Base-by-base conservation (phyloP, 2,113 vertebrate genomes). In the Okapia johnstoni region DNA sequence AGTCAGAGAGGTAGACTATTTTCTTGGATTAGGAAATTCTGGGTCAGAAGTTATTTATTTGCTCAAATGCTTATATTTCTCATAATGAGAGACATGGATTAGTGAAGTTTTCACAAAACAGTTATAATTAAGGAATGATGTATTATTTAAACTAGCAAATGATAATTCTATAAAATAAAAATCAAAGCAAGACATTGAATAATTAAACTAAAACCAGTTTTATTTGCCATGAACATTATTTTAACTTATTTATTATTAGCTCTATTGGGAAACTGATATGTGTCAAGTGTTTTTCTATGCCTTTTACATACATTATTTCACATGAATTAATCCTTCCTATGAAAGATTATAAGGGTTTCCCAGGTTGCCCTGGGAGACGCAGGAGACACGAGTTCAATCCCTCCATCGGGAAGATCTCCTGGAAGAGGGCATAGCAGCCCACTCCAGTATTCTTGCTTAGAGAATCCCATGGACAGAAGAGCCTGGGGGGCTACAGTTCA, bases 71-170 rank as follows among this genome's bases (percentile, higher is more conserved):
- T 93, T 93, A 70, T 79, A 96, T 91, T 93, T 95, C 91, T 95
- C 83, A 84, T 76, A 88, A 84, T 66, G 88, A 93, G 83, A 91
- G 43, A 16, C 11, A 85, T 87, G 26, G 70, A 92, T 93, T 95
- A 80, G 77, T 79, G 90, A 93, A 80, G 85, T 94, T 96, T 96
- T 97, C 94, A 96, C 9, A 40, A 93, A 94, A 96, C 83, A 95
- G 26, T 70, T 97, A 92, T 91, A 98, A 96, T 98, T 95, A 94
- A 95, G 85, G 57, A 93, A 98, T 96, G 96, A 96, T 93, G 25
- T 55, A 96, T 97, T 96, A 90, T 48, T 90, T 93, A 96, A 94
- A 88, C 88, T 88, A 58, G 76, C 52, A 97, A 94, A 96, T 92
- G 92, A 93, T 91, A 97, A 88, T 94, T 93, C 88, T 85, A 85